Percentiles rank a stretch among this genome's conserved stretches.
These are phyloP conservation scores for Calephelis perditalis DNA, from an alignment of 2,888 invertebrate species.

Conservation along the genomic window DNA sequence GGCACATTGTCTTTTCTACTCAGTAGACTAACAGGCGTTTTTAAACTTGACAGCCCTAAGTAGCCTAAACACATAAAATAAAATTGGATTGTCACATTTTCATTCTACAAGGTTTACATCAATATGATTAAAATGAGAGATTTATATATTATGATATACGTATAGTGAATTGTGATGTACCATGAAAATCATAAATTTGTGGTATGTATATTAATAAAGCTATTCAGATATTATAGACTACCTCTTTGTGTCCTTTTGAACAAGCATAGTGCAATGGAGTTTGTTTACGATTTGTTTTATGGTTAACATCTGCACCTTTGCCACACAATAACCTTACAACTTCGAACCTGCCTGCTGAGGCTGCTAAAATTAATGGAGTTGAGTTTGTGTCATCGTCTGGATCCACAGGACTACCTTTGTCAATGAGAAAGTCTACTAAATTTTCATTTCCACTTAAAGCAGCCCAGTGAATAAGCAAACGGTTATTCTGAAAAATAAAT, in stretches of 20 bases:
- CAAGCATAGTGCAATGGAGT: slow-evolving; percentile 91
- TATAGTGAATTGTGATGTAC: too few species aligned
- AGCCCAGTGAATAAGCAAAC: slow-evolving; percentile 89
- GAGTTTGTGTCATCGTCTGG: slow-evolving; percentile 85
- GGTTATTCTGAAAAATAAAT: slow-evolving; percentile 77
- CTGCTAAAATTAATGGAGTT: slow-evolving; percentile 88
- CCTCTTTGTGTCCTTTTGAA: slow-evolving; percentile 88
- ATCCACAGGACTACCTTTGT: slow-evolving; percentile 82
- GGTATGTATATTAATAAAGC: too few species aligned
- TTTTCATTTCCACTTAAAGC: slow-evolving; percentile 86
- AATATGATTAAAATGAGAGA: too few species aligned
- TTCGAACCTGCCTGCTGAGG: slow-evolving; percentile 85
- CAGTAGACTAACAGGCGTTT: too few species aligned
- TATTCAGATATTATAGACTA: slow-evolving; percentile 37
- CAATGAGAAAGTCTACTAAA: slow-evolving; percentile 83
- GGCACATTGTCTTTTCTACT: too few species aligned
- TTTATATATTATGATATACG: too few species aligned
- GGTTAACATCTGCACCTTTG: slow-evolving; percentile 85
- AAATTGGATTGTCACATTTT: too few species aligned
- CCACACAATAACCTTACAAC: slow-evolving; percentile 82
- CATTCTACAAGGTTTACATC: too few species aligned
- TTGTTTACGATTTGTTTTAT: slow-evolving; percentile 85
- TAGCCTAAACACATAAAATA: too few species aligned
- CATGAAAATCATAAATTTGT: too few species aligned
- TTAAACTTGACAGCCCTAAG: too few species aligned